A percentile compares a stretch with the other conserved stretches of the same genome.
Evolutionary conservation across 2,797 vertebrate species (phyloP).

Genomic region (Menidia menidia): DNA sequence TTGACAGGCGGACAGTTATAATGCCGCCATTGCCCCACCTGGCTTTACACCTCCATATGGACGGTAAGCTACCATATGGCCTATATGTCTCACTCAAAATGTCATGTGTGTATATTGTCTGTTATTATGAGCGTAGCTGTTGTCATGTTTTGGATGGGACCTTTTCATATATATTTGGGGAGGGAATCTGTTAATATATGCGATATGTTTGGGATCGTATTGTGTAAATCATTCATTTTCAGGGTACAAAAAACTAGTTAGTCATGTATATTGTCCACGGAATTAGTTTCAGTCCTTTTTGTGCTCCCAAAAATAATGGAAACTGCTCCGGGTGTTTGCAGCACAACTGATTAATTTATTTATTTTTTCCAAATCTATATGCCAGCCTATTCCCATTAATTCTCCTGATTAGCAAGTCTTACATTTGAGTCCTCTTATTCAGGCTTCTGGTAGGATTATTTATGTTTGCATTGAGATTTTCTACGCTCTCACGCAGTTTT

Average conservation of each 20-base stretch:
- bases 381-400: slow-evolving; percentile 47
- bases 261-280: neutral
- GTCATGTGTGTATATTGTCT: slow-evolving; percentile 25
- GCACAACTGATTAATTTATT: slow-evolving; percentile 5
- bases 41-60: slow-evolving; percentile 62
- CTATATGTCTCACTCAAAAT: slow-evolving; percentile 43
- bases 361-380: slow-evolving; percentile 57
- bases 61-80: slow-evolving; percentile 66
- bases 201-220: neutral
- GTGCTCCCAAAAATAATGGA: neutral
- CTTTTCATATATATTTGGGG: neutral
- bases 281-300: neutral
- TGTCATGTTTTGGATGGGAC: no score
- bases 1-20: slow-evolving; percentile 59
- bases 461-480: slow-evolving; percentile 33
- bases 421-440: slow-evolving; percentile 50
- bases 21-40: slow-evolving; percentile 60
- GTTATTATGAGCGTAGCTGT: slow-evolving; percentile 24
- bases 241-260: neutral
- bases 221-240: neutral
- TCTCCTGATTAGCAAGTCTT: slow-evolving; percentile 50
- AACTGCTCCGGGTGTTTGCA: slow-evolving; percentile 1
- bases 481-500: neutral
- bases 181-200: neutral
- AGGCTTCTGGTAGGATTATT: slow-evolving; percentile 13